phyloP scores from a whole-genome alignment of 2,888 invertebrate genomes.

The Teleogryllus oceanicus region DNA sequence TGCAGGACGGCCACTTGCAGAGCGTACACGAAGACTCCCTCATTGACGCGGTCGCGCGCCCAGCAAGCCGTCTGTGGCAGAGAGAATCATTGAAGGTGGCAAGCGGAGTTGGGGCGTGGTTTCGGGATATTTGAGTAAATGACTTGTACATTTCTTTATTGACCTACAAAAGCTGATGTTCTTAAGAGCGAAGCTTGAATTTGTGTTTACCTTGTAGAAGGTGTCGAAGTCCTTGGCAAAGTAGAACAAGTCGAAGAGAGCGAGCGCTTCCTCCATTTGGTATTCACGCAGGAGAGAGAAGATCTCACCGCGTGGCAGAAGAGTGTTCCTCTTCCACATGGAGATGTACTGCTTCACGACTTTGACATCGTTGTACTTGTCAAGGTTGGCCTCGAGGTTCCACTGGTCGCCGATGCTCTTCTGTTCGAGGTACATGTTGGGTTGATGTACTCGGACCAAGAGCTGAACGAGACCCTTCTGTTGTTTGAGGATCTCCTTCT shows the following conservation, averaged over 20 bases:
- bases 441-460: constrained; percentile 50
- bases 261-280: constrained; percentile 52
- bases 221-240: constrained; percentile 59
- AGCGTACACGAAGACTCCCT: constrained; percentile 62
- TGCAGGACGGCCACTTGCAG: constrained; percentile 59
- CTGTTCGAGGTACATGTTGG: constrained; percentile 46
- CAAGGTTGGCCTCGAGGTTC: constrained; percentile 49
- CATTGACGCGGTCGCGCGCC: constrained; percentile 62
- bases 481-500: constrained; percentile 46
- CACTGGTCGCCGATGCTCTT: constrained; percentile 48
- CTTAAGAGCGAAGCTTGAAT: neutral
- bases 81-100: neutral
- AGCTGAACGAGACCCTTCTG: constrained; percentile 52
- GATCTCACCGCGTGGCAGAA: constrained; percentile 48
- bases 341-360: neutral
- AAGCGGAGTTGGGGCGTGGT: neutral
- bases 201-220: constrained; percentile 50
- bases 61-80: constrained; percentile 57
- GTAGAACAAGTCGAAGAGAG: constrained; percentile 56
- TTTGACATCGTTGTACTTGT: constrained; percentile 45
- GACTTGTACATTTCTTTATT: neutral
- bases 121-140: neutral
- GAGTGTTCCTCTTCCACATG: neutral
- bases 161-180: neutral
- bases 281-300: constrained; percentile 50